Evolutionary conservation across 1,140 invertebrate species (phyloP), one percentile per base, ranked within the genome.

Genomic region (Nasonia longicornis): DNA sequence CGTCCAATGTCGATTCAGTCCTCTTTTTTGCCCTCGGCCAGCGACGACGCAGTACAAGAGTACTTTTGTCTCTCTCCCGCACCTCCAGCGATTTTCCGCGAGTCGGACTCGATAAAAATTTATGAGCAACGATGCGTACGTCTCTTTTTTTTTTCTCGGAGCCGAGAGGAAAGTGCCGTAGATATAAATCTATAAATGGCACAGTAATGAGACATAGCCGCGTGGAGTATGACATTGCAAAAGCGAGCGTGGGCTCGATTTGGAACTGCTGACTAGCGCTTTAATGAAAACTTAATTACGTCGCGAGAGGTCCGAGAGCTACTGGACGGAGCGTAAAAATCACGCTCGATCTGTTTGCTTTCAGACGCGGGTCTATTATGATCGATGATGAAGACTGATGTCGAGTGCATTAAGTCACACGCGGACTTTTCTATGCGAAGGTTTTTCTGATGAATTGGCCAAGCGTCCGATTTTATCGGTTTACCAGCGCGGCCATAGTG

Each of bases 141-240:
- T 16, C 20, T 45, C 1, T 8, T 70, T 80, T 75, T 80, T 75
- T 75, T 70, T 42, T 16, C 16, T 1, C 11, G 26, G 10, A 26
- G 67, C 35, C 0, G 64, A 29, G 67, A 70, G 7, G 26, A 52
- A 64, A 45, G 29, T 58, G 20, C 16, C 26, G 31, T 4, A 35
- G 48, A 64, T 58, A 79, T 72, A 79, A 72, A 79, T 79, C 58
- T 80, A 58, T 69, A 80, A 75, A 80, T 80, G 63, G 42, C 29
- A 38, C 12, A 38, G 11, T 74, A 80, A 80, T 80, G 71, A 66
- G 78, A 52, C 69, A 70, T 35, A 64, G 52, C 22, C 0, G 1
- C 35, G 3, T 2, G 1, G 66, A 81, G 31, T 26, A 26, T 81
- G 73, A 76, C 74, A 42, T 77, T 81, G 80, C 80, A 66, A 77